Percentiles rank a stretch among this genome's conserved stretches.
These are phyloP conservation scores for Liasis olivaceus DNA, from an alignment of 2,797 vertebrate genomes.

Conservation along the genomic window DNA sequence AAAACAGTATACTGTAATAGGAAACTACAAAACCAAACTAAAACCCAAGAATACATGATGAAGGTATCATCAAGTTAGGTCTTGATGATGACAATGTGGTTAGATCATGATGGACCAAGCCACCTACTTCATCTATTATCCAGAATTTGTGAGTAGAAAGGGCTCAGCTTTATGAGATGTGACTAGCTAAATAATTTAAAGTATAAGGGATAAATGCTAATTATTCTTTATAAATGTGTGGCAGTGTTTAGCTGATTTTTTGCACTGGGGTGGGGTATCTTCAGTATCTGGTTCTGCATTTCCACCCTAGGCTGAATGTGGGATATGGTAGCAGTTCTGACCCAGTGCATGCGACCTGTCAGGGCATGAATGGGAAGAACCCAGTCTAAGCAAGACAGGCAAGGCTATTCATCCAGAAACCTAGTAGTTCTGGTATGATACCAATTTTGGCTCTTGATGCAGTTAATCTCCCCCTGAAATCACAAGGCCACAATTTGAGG, in stretches of 20 bases:
- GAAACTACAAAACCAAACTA: neutral
- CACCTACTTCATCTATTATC: slow-evolving; percentile 39
- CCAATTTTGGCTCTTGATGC: neutral
- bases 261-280: neutral
- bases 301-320: neutral
- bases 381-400: neutral
- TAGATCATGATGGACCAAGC: neutral
- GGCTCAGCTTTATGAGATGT: neutral
- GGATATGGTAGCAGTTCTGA: neutral
- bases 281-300: neutral
- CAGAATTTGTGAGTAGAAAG: neutral
- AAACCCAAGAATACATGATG: neutral
- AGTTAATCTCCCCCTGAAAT: neutral
- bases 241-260: neutral
- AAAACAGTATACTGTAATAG: neutral
- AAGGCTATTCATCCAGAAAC: neutral
- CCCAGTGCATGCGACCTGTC: neutral
- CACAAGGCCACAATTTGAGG: neutral
- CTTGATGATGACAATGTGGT: slow-evolving; percentile 9
- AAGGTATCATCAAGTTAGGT: neutral
- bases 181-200: neutral
- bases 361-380: neutral
- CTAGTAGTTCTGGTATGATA: neutral
- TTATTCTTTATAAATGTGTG: neutral
- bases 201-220: neutral